These are phyloP conservation scores for Zhengitettix transpicula DNA, from an alignment of 2,888 invertebrate genomes.

Conservation along the genomic window DNA sequence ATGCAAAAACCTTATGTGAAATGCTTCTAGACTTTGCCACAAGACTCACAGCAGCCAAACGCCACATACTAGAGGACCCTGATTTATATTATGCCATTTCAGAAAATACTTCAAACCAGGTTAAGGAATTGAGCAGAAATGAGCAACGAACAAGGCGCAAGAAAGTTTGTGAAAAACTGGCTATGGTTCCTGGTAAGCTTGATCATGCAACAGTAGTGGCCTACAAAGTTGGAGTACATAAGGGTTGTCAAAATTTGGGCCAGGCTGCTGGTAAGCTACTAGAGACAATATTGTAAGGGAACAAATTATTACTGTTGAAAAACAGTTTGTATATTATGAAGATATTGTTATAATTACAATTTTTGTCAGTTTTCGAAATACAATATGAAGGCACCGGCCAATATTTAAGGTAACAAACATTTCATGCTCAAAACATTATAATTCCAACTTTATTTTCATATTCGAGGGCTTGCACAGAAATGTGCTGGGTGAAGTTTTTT, in stretches of 20 bases:
- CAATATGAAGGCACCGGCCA: too few species aligned
- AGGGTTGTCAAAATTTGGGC: neutral
- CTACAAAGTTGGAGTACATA: conserved; percentile 43
- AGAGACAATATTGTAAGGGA: too few species aligned
- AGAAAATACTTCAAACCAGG: neutral
- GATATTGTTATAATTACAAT: too few species aligned
- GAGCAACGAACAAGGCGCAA: conserved; percentile 51
- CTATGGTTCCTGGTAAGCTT: conserved; percentile 68
- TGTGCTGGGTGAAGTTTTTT: too few species aligned
- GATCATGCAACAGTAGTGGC: conserved; percentile 79
- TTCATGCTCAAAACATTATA: too few species aligned
- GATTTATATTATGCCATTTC: conserved; percentile 47
- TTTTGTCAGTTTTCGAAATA: too few species aligned
- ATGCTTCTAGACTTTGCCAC: conserved; percentile 62
- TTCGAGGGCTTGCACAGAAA: too few species aligned
- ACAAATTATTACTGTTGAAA: too few species aligned
- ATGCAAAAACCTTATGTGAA: conserved; percentile 49
- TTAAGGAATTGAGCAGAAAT: conserved; percentile 36
- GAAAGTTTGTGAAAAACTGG: conserved; percentile 53
- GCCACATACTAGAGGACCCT: conserved; percentile 64
- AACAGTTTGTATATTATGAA: too few species aligned
- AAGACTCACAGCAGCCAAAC: conserved; percentile 59
- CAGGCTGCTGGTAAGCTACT: too few species aligned
- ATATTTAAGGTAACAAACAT: too few species aligned
- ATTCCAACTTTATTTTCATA: too few species aligned